Evolutionary conservation across 2,113 vertebrate species (phyloP).

Genomic region (Cairina moschata): DNA sequence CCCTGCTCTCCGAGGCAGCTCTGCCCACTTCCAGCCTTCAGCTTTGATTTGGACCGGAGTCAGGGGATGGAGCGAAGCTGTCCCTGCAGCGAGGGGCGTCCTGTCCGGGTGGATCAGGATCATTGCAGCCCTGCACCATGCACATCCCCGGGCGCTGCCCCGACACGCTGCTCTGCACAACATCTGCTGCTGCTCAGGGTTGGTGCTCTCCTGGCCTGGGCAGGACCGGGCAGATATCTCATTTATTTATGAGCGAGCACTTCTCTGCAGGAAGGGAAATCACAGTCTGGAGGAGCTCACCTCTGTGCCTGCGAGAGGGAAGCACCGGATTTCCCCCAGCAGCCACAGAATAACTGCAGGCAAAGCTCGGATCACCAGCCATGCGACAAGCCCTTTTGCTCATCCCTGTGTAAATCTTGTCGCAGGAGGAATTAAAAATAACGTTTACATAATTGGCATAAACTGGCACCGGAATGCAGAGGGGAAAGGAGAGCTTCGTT

Average conservation of each 20-base stretch:
- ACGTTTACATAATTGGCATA: background rate
- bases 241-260: background rate
- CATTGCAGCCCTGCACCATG: background rate
- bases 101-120: conserved; percentile 21
- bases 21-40: background rate
- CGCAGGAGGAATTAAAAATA: background rate
- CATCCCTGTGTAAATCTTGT: background rate
- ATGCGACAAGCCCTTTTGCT: background rate
- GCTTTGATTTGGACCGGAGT: background rate
- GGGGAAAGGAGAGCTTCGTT: background rate
- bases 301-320: too few relatives aligned
- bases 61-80: rapidly evolving
- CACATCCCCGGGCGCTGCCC: background rate
- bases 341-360: rapidly evolving
- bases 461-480: background rate
- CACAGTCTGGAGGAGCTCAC: background rate
- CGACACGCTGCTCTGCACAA: background rate
- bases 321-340: background rate
- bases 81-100: background rate
- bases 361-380: background rate
- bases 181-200: conserved; percentile 18
- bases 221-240: rapidly evolving
- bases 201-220: background rate
- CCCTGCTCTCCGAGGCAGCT: background rate
- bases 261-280: background rate